These are phyloP conservation scores for Dolichomitus sp. DNA, from an alignment of 2,888 invertebrate genomes.

Conservation along the genomic window DNA sequence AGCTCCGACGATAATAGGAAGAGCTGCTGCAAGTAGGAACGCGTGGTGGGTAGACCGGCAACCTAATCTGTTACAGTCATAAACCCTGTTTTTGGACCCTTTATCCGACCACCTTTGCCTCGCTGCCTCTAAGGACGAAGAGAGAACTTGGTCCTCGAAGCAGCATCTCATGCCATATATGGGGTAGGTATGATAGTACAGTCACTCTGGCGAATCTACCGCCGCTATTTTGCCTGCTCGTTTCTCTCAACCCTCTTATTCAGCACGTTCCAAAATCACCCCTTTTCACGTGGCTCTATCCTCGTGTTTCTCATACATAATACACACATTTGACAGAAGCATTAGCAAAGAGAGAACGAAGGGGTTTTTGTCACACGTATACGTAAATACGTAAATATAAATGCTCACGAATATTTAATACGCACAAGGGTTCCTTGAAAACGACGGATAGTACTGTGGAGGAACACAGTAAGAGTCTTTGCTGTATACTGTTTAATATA, in stretches of 20 bases:
- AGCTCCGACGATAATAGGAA: constrained; percentile 70
- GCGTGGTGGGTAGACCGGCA: constrained; percentile 73
- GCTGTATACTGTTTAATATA: background rate
- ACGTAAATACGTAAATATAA: constrained; percentile 58
- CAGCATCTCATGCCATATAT: constrained; percentile 27
- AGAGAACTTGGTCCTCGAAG: constrained; percentile 22
- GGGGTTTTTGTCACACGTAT: background rate
- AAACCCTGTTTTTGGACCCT: constrained; percentile 83
- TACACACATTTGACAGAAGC: constrained; percentile 31
- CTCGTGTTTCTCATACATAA: constrained; percentile 61
- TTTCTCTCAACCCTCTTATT: constrained; percentile 46
- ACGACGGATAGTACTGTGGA: background rate
- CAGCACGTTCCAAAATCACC: constrained; percentile 52
- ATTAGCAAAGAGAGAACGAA: constrained; percentile 6
- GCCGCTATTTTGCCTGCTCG: constrained; percentile 36
- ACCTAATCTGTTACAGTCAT: constrained; percentile 85
- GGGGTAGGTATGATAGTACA: constrained; percentile 53
- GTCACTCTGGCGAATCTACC: constrained; percentile 49
- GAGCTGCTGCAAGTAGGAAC: constrained; percentile 56
- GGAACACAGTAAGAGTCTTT: background rate
- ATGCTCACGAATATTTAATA: constrained; percentile 62
- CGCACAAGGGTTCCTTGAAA: constrained; percentile 6
- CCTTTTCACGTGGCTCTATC: constrained; percentile 46
- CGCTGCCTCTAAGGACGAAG: constrained; percentile 42
- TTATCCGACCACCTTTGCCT: constrained; percentile 59